These are phyloP conservation scores for Cephus sareptanus DNA, from an alignment of 2,888 invertebrate species.

Conservation along the genomic window DNA sequence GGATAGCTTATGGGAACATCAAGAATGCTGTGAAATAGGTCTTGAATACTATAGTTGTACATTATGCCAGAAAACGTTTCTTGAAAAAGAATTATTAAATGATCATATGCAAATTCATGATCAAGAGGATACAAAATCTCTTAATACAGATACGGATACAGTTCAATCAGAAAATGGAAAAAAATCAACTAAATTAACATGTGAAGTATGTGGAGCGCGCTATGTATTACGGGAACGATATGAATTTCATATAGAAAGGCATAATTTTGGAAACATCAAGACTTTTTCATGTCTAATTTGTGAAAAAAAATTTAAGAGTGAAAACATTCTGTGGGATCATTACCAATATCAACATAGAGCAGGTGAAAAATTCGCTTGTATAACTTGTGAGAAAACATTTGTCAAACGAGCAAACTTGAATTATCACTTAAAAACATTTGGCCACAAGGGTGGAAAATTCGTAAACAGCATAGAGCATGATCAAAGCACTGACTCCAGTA, in stretches of 20 bases:
- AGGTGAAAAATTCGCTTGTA: conserved; percentile 15
- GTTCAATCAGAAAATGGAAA: conserved; percentile 2
- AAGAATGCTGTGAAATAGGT: neutral
- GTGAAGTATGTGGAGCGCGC: conserved; percentile 13
- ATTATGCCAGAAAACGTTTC: neutral
- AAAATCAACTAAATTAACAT: conserved; percentile 12
- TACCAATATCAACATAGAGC: conserved; percentile 19
- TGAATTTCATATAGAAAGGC: conserved; percentile 19
- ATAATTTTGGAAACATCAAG: conserved; percentile 15
- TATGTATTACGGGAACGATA: conserved; percentile 19
- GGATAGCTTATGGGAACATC: conserved; percentile 43
- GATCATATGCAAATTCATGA: neutral
- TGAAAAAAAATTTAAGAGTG: conserved; percentile 17
- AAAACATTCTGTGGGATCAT: conserved; percentile 21
- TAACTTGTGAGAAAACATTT: conserved; percentile 18
- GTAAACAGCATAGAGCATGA: conserved; percentile 3
- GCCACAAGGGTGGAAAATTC: conserved; percentile 16
- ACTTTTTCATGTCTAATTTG: conserved; percentile 14
- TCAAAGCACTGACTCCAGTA: neutral
- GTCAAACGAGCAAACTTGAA: conserved; percentile 14
- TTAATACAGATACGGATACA: neutral
- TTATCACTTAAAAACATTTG: conserved; percentile 18
- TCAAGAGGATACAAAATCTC: neutral
- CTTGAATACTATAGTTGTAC: neutral
- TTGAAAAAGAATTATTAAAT: neutral